Evolutionary conservation across 2,113 vertebrate genomes (phyloP), one percentile per base, ranked within the genome.

Genomic region (Xiphorhynchus elegans): DNA sequence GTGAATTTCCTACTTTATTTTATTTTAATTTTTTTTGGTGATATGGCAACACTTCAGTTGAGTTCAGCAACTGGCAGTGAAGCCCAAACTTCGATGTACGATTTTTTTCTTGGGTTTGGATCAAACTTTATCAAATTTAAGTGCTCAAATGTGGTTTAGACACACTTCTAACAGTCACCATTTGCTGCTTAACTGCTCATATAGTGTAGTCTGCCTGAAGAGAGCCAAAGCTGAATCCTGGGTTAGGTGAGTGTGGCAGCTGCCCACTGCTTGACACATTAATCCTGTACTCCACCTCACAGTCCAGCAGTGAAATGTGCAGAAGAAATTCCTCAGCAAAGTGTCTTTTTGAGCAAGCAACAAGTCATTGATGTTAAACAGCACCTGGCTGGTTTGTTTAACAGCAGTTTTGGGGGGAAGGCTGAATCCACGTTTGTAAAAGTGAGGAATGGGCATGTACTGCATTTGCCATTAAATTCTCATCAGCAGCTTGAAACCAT

Each of bases 161-260:
- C 68, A 74, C 89, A 72, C 47, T 93, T 72, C 76, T 80, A 89
- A 86, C 77, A 25, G 72, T 82, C 87, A 85, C 78, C 73, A 60
- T 84, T 79, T 96, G 86, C 93, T 96, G 89, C 72, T 92, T 87
- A 82, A 90, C 72, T 69, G 87, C 53, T 95, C 80, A 31, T 62
- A 2, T 67, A 77, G 62, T 64, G n/a, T 67, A 67, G 42, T 87
- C 20, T 74, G 87, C 79, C 85, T 88, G 82, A 80, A 19, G 0
- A 60, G 89, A 87, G 88, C 76, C 68, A 33, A 87, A 81, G 81
- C 88, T 91, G 77, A 84, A 35, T 21, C 78, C 81, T 55, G 79
- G 79, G 64, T 20, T 37, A 80, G 87, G 39, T 44, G 49, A 31
- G 31, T 7, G 70, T 62, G 86, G 93, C 96, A 95, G 94, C 88